Conservation (phyloP, 2,113 vertebrate genomes). For the Podarcis muralis region DNA sequence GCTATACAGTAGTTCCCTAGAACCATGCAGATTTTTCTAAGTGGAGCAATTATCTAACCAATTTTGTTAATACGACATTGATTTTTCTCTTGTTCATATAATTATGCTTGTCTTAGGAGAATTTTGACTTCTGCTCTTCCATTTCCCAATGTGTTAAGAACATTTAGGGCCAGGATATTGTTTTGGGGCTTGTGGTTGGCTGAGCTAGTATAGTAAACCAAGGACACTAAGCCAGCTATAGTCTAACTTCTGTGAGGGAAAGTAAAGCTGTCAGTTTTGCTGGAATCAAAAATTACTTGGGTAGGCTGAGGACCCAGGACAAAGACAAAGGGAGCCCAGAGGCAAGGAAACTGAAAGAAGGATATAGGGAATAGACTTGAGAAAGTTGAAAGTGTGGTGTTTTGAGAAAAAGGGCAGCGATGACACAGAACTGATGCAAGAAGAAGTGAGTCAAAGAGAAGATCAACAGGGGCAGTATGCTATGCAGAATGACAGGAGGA, state of each 20-base stretch:
- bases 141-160: neutral
- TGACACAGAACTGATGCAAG: neutral
- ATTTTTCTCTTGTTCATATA: neutral
- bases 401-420: neutral
- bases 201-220: neutral
- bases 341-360: neutral
- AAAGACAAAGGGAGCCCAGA: neutral
- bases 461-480: neutral
- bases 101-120: neutral
- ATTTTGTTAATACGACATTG: conserved; percentile 15
- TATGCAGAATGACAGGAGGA: neutral
- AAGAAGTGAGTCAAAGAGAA: neutral
- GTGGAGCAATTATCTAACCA: neutral
- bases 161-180: neutral
- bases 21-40: neutral
- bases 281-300: neutral
- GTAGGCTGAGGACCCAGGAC: neutral
- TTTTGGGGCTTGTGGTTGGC: neutral
- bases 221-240: neutral
- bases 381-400: neutral
- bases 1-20: neutral
- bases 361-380: neutral
- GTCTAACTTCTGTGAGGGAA: neutral
- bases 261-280: neutral
- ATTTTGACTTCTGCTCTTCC: conserved; percentile 8